Evolutionary conservation across 1,140 invertebrate genomes (phyloP).

Genomic region (Branchinecta lynchi): DNA sequence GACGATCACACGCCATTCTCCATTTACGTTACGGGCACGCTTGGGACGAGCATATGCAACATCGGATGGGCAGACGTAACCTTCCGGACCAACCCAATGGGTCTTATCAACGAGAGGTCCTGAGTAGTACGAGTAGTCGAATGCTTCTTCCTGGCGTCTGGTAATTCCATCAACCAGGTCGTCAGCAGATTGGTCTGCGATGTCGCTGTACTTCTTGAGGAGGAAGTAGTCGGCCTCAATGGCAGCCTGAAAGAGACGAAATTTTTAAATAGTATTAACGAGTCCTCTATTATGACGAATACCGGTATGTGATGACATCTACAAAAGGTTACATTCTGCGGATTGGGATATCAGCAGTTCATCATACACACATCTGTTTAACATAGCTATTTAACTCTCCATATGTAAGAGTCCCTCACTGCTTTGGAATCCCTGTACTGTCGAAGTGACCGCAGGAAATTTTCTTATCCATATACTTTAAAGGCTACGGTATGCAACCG

Average conservation of each 20-base stretch:
- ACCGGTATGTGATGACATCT: no score
- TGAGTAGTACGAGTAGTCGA: conserved; percentile 26
- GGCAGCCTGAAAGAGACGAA: conserved; percentile 19
- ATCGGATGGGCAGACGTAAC: conserved; percentile 23
- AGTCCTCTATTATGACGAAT: no score
- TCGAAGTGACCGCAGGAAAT: no score
- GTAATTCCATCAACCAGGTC: conserved; percentile 24
- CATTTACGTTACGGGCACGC: conserved; percentile 24
- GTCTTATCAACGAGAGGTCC: conserved; percentile 20
- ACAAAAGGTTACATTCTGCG: no score
- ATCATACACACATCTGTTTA: no score
- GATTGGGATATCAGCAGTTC: no score
- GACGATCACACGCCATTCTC: conserved; percentile 24
- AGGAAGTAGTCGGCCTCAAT: conserved; percentile 24
- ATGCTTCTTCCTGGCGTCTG: conserved; percentile 24
- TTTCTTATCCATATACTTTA: no score
- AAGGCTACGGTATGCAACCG: no score
- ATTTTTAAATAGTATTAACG: no score
- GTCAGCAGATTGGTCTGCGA: conserved; percentile 26
- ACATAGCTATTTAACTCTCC: no score
- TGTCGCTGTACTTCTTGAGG: conserved; percentile 26
- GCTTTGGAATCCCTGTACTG: no score
- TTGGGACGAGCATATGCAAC: conserved; percentile 22
- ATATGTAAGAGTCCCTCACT: no score
- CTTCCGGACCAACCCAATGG: conserved; percentile 21